Evolutionary conservation across 2,888 invertebrate species (phyloP).

Genomic region (Troides helena): DNA sequence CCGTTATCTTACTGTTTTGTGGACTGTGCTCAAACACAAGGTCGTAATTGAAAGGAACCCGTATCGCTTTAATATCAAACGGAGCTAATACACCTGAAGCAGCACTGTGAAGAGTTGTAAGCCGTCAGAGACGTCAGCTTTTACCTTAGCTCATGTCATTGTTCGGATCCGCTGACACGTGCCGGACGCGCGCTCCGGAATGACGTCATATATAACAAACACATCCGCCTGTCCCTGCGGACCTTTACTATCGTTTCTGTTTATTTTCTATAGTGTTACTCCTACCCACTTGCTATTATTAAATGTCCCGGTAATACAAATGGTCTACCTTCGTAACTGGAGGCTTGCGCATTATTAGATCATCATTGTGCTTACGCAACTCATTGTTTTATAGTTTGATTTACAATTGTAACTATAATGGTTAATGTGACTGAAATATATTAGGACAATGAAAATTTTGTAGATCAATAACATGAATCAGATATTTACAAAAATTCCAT

Average conservation of each 20-base stretch:
- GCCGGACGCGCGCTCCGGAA: constrained; percentile 28
- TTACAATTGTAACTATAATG: too few species aligned
- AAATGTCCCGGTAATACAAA: background rate
- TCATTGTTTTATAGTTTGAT: too few species aligned
- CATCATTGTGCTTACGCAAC: background rate
- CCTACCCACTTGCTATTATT: background rate
- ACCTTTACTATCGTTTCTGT: constrained; percentile 21
- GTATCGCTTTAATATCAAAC: constrained; percentile 3
- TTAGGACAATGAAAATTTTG: too few species aligned
- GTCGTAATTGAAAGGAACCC: background rate
- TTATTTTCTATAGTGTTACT: constrained; percentile 8
- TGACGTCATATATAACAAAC: constrained; percentile 29
- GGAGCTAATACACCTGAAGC: constrained; percentile 1
- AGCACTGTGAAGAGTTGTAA: constrained; percentile 6
- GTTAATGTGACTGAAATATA: too few species aligned
- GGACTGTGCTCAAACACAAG: background rate
- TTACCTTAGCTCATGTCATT: constrained; percentile 28
- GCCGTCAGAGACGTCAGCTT: constrained; percentile 12
- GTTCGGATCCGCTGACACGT: constrained; percentile 24
- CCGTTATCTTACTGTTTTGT: background rate
- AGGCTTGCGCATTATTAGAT: background rate
- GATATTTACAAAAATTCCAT: too few species aligned
- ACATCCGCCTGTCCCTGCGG: constrained; percentile 25
- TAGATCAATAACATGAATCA: too few species aligned
- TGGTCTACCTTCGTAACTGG: background rate